phyloP scores from a whole-genome alignment of 1,140 invertebrate genomes.

The Agrypnia vestita region DNA sequence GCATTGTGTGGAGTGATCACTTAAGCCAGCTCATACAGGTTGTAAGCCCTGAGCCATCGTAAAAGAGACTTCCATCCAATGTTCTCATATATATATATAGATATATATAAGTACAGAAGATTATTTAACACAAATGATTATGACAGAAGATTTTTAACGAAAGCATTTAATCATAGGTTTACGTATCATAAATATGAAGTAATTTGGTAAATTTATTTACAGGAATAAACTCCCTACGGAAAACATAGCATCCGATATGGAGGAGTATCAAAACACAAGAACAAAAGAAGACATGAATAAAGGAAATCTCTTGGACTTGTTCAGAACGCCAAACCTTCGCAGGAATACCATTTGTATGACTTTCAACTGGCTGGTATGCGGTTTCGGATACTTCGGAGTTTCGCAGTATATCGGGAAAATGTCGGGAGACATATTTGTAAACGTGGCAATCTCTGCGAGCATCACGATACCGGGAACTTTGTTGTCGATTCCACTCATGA shows the following conservation, averaged over 20 bases:
- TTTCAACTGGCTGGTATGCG: slow-evolving; percentile 82
- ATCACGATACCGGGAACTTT: slow-evolving; percentile 78
- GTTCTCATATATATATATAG: too few species aligned
- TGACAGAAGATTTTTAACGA: too few species aligned
- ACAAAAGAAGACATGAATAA: slow-evolving; percentile 69
- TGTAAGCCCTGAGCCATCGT: too few species aligned
- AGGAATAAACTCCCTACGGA: slow-evolving; percentile 75
- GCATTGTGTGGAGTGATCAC: too few species aligned
- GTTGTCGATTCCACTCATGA: slow-evolving; percentile 77
- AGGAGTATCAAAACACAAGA: slow-evolving; percentile 65
- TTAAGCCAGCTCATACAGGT: too few species aligned
- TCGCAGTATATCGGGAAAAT: slow-evolving; percentile 83
- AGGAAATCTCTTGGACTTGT: slow-evolving; percentile 79
- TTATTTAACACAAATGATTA: too few species aligned
- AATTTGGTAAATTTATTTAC: too few species aligned
- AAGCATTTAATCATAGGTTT: too few species aligned
- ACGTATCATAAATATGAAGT: too few species aligned
- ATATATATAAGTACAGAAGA: too few species aligned
- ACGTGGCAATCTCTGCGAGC: slow-evolving; percentile 78
- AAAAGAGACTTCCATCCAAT: too few species aligned
- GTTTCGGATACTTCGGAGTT: slow-evolving; percentile 83
- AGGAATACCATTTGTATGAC: slow-evolving; percentile 82
- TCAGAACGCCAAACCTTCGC: slow-evolving; percentile 83
- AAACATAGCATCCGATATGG: slow-evolving; percentile 71
- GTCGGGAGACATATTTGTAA: slow-evolving; percentile 82